A percentile compares a stretch with the other conserved stretches of the same genome.
phyloP scores from a whole-genome alignment of 2,888 invertebrate species.

The Chydorus sphaericus region DNA sequence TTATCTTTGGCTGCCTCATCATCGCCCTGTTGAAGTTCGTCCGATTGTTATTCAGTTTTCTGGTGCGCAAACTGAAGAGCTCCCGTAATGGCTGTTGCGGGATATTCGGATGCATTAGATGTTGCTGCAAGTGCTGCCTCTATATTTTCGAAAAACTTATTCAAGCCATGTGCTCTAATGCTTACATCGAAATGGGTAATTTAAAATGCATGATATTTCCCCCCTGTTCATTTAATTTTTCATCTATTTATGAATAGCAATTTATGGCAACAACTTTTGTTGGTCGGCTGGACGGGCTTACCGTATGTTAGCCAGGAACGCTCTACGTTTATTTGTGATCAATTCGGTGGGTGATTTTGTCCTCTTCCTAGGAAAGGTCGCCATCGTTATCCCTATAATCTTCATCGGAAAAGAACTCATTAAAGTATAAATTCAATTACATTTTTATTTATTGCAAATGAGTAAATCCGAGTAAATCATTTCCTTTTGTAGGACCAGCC shows the following conservation, averaged over 20 bases:
- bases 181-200: slow-evolving; percentile 54
- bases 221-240: no score
- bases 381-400: slow-evolving; percentile 45
- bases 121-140: slow-evolving; percentile 48
- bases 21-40: slow-evolving; percentile 53
- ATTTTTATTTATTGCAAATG: neutral
- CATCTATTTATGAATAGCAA: no score
- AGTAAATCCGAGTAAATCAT: no score
- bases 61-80: slow-evolving; percentile 26
- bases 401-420: slow-evolving; percentile 43
- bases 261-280: slow-evolving; percentile 49
- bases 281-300: slow-evolving; percentile 45
- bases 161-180: slow-evolving; percentile 49
- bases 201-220: no score
- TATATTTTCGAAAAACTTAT: slow-evolving; percentile 49
- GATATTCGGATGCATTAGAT: slow-evolving; percentile 32
- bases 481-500: slow-evolving; percentile 33
- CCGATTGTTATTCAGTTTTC: slow-evolving; percentile 30
- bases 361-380: slow-evolving; percentile 48
- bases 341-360: slow-evolving; percentile 62
- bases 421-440: slow-evolving; percentile 32
- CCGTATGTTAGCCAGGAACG: slow-evolving; percentile 42
- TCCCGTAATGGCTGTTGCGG: slow-evolving; percentile 36
- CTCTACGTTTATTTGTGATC: slow-evolving; percentile 48
- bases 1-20: slow-evolving; percentile 58